phyloP scores from a whole-genome alignment of 2,113 vertebrate genomes.

The Silurus meridionalis region DNA sequence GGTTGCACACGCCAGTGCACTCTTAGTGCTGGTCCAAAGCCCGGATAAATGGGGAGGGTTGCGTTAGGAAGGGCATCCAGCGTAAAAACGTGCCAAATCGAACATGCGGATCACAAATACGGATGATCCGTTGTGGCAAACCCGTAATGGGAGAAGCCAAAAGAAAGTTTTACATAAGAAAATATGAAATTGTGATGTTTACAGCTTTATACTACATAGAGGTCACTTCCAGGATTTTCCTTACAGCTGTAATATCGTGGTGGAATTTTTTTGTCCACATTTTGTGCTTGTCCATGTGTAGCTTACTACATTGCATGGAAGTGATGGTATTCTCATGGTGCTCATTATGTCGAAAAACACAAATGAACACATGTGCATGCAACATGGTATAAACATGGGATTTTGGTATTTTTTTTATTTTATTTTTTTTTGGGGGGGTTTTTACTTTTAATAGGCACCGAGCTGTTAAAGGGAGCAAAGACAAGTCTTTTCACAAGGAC shows the following conservation, averaged over 20 bases:
- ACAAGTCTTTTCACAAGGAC: conserved; percentile 7
- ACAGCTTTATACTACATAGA: not conserved
- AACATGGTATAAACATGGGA: not conserved
- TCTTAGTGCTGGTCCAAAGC: too few species aligned
- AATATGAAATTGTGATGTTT: not conserved
- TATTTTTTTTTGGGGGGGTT: not conserved
- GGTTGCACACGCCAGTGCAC: too few species aligned
- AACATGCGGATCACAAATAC: too few species aligned
- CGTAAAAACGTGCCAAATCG: too few species aligned
- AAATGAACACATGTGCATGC: not conserved
- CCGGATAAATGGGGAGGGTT: too few species aligned
- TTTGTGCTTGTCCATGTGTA: not conserved
- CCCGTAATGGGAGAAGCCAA: too few species aligned
- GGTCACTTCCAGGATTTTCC: not conserved
- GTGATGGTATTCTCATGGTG: not conserved
- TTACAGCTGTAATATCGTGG: not conserved
- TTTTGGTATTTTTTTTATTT: not conserved
- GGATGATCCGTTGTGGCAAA: too few species aligned
- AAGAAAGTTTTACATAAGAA: not conserved
- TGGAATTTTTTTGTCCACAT: not conserved
- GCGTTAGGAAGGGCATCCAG: too few species aligned
- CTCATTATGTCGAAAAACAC: not conserved
- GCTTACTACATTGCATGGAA: not conserved
- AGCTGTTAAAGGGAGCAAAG: not conserved
- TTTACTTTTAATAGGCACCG: not conserved